Base-by-base conservation (phyloP, 2,113 vertebrate genomes). In the Psettodes erumei region DNA sequence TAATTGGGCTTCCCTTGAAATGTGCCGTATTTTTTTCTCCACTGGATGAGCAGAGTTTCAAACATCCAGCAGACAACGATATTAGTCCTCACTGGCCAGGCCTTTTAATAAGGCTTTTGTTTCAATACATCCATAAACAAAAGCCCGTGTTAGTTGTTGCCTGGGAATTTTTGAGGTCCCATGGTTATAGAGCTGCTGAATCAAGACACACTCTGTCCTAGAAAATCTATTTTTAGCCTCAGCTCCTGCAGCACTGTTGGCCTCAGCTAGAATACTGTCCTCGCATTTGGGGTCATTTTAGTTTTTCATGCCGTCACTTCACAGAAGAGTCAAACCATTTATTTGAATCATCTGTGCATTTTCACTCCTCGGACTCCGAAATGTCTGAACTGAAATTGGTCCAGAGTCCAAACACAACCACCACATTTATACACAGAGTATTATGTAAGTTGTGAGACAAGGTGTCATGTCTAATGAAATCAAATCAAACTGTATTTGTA, bases 161-260 rank as follows among this genome's bases (percentile, higher is more conserved):
- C 40, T 76, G 66, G 45, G 59, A n/a, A 60, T 71, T 61, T 79
- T 69, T 48, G 9, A 86, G 58, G 82, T 77, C 83, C 67, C 73
- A 50, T 72, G 81, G 74, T 75, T 70, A n/a, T 63, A 76, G 68
- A 83, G 86, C 71, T 85, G 83, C 86, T 85, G 87, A 84, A 67
- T 92, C 84, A 85, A 86, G 84, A 86, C 58, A 59, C 66, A 83
- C 72, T 69, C 80, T 82, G 82, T 84, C 85, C 83, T 50, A 82
- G 80, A 90, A 90, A 85, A 84, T 85, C 87, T 92, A 87, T 90
- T 88, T 72, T 90, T 90, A 86, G 90, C 81, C 69, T 37, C 68
- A 13, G 51, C 54, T 76, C 68, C 81, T 82, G 68, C 84, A 77
- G 88, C 81, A 74, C 25, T 62, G 45, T 72, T 56, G 48, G 56